Percentiles rank a stretch among this genome's conserved stretches.
Evolutionary conservation across 2,113 vertebrate species (phyloP).

Genomic region (Serinus canaria): DNA sequence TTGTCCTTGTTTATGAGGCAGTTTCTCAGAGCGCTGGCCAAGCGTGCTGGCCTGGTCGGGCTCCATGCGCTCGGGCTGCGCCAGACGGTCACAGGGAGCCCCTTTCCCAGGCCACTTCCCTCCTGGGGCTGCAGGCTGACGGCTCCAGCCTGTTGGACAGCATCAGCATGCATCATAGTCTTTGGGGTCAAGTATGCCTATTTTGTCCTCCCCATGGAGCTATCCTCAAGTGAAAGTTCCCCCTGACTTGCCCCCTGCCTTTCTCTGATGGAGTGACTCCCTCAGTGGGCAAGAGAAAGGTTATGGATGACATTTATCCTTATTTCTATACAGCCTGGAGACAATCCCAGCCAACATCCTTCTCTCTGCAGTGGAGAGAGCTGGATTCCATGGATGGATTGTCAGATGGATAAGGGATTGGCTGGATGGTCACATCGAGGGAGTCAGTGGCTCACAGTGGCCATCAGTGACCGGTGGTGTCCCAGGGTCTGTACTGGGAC

Average conservation of each 20-base stretch:
- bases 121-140: not conserved
- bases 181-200: not conserved
- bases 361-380: not conserved
- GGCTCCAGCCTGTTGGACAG: not conserved
- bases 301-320: too few relatives aligned
- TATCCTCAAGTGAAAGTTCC: not conserved
- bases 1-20: not conserved
- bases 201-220: not conserved
- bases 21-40: not conserved
- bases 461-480: not conserved
- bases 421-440: not conserved
- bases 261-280: not conserved
- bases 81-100: not conserved
- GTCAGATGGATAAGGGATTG: not conserved
- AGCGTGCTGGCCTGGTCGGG: not conserved
- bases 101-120: conserved; percentile 20
- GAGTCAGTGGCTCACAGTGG: not conserved
- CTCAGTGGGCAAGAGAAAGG: too few relatives aligned
- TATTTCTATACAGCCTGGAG: too few relatives aligned
- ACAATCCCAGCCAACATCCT: not conserved
- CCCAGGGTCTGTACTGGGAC: not conserved
- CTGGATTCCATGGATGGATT: not conserved
- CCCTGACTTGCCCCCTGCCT: not conserved
- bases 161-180: not conserved
- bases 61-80: accelerated